phyloP scores from a whole-genome alignment of 2,797 vertebrate genomes.

The Leptatherina wallacei region DNA sequence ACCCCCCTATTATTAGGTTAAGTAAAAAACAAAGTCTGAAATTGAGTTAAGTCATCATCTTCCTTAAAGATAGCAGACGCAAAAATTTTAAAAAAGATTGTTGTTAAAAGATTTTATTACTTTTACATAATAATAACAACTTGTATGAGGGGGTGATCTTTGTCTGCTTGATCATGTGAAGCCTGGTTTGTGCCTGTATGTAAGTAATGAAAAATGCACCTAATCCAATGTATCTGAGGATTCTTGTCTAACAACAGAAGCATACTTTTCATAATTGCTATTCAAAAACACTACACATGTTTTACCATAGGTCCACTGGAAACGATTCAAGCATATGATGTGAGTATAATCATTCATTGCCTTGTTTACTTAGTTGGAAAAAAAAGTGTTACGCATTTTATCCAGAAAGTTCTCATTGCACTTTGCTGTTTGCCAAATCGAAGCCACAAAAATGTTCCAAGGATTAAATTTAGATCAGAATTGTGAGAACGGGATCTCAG shows the following conservation, averaged over 20 bases:
- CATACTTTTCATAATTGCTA: constrained; percentile 50
- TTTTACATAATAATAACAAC: not conserved
- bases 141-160: not conserved
- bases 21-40: not conserved
- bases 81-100: not conserved
- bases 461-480: constrained; percentile 58
- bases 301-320: constrained; percentile 23
- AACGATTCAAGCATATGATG: constrained; percentile 47
- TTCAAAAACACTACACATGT: constrained; percentile 37
- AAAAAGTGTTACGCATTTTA: constrained; percentile 38
- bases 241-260: constrained; percentile 56
- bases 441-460: constrained; percentile 50
- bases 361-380: constrained; percentile 52
- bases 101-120: not conserved
- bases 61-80: not conserved
- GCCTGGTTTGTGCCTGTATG: not conserved
- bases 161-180: not conserved
- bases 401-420: constrained; percentile 41
- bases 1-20: not conserved
- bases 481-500: constrained; percentile 62
- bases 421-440: constrained; percentile 60
- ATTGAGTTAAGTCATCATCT: not conserved
- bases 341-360: constrained; percentile 40
- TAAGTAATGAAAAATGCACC: constrained; percentile 45
- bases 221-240: constrained; percentile 34